Conservation (phyloP, 2,113 vertebrate species). For the Anguilla rostrata region DNA sequence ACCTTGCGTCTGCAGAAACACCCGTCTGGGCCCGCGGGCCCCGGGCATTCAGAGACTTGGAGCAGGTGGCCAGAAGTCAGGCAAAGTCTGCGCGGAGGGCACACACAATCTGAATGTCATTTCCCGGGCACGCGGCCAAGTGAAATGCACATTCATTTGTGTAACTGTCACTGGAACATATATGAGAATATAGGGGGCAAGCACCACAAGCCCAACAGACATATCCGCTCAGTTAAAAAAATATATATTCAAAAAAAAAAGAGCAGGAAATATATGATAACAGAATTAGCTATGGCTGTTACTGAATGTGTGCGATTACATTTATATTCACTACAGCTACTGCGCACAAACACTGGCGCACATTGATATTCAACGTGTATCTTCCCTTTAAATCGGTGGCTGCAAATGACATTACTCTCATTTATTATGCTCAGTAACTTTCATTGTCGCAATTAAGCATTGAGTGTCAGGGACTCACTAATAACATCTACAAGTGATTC, state of each 20-base stretch:
- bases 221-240: slow-evolving; percentile 14
- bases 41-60: slow-evolving; percentile 27
- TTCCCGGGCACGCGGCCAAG: slow-evolving; percentile 49
- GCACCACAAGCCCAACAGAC: background rate
- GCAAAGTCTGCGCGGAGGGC: slow-evolving; percentile 14
- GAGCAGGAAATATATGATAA: background rate
- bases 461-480: background rate
- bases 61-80: slow-evolving; percentile 38
- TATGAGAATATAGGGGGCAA: slow-evolving; percentile 19
- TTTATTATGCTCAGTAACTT: background rate
- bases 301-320: background rate
- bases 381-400: background rate
- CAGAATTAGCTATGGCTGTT: background rate
- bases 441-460: background rate
- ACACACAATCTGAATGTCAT: slow-evolving; percentile 46
- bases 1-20: slow-evolving; percentile 19
- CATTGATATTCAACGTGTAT: background rate
- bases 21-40: slow-evolving; percentile 16
- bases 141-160: slow-evolving; percentile 39
- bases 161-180: slow-evolving; percentile 25
- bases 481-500: slow-evolving; percentile 10
- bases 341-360: background rate
- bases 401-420: background rate
- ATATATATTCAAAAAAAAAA: background rate
- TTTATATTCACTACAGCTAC: background rate